Percentiles rank a stretch among this genome's conserved stretches.
phyloP scores from a whole-genome alignment of 2,888 invertebrate species.

The Leucoma salicis region DNA sequence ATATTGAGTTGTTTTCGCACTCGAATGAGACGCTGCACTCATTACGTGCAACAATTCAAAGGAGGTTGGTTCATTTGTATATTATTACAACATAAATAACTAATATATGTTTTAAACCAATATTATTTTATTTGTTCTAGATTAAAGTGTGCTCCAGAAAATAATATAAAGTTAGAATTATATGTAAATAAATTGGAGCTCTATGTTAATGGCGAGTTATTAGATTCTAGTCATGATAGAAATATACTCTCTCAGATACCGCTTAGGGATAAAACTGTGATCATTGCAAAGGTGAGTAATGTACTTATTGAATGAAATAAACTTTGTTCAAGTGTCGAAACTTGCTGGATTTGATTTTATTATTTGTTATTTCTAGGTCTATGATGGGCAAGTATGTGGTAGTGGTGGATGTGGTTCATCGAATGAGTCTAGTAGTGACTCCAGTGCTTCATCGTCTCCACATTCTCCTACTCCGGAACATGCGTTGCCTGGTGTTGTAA shows the following conservation, averaged over 20 bases:
- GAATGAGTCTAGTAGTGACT: constrained; percentile 95
- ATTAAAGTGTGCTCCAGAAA: constrained; percentile 70
- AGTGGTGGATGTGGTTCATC: constrained; percentile 77
- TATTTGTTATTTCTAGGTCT: constrained; percentile 48
- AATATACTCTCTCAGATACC: constrained; percentile 93
- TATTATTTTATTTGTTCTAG: constrained; percentile 48
- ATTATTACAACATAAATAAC: background rate
- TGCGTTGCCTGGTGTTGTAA: constrained; percentile 94
- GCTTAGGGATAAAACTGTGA: constrained; percentile 93
- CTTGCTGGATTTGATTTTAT: background rate
- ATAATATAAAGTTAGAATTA: constrained; percentile 93
- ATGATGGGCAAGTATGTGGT: constrained; percentile 73
- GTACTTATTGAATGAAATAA: background rate
- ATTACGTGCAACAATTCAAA: constrained; percentile 89
- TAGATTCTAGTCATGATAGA: constrained; percentile 93
- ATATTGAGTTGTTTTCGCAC: constrained; percentile 95
- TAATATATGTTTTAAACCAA: background rate
- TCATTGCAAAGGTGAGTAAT: constrained; percentile 68
- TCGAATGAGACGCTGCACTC: constrained; percentile 96
- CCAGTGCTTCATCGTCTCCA: constrained; percentile 95
- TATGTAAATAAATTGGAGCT: constrained; percentile 96
- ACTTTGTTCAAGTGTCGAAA: background rate
- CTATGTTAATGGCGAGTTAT: constrained; percentile 92
- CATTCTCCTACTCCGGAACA: constrained; percentile 94
- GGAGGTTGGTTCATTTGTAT: constrained; percentile 67